These are phyloP conservation scores for Aptenodytes patagonicus DNA, from an alignment of 2,113 vertebrate genomes.

Conservation along the genomic window DNA sequence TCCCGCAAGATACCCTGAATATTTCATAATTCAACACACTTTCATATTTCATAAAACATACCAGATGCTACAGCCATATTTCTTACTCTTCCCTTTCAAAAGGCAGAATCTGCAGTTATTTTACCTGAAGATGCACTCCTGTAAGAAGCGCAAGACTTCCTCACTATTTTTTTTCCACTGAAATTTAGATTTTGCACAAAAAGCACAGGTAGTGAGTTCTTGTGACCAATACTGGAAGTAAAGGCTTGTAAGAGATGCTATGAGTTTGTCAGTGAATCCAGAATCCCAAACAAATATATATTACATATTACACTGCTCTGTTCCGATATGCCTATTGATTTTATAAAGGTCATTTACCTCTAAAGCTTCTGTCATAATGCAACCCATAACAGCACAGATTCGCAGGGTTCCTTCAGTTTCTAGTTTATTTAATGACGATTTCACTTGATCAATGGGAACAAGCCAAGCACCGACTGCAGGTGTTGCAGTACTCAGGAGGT, in stretches of 20 bases:
- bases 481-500: constrained; percentile 95
- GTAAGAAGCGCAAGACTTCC: neutral
- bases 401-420: constrained; percentile 91
- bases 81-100: neutral
- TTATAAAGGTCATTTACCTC: constrained; percentile 77
- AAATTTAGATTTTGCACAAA: neutral
- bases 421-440: constrained; percentile 90
- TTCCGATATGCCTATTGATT: neutral
- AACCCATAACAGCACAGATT: constrained; percentile 97
- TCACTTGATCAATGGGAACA: constrained; percentile 97
- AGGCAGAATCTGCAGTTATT: neutral
- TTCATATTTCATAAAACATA: neutral
- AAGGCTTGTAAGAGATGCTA: neutral
- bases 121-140: neutral
- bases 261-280: neutral
- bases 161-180: neutral
- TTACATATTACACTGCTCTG: neutral
- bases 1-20: neutral
- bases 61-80: neutral
- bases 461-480: constrained; percentile 96
- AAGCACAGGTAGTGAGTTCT: neutral
- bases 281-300: neutral
- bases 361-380: constrained; percentile 97
- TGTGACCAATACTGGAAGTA: neutral
- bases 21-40: neutral